A percentile compares a stretch with the other conserved stretches of the same genome.
These are phyloP conservation scores for Drosophila carrolli DNA, from an alignment of 1,140 invertebrate genomes.

Conservation along the genomic window DNA sequence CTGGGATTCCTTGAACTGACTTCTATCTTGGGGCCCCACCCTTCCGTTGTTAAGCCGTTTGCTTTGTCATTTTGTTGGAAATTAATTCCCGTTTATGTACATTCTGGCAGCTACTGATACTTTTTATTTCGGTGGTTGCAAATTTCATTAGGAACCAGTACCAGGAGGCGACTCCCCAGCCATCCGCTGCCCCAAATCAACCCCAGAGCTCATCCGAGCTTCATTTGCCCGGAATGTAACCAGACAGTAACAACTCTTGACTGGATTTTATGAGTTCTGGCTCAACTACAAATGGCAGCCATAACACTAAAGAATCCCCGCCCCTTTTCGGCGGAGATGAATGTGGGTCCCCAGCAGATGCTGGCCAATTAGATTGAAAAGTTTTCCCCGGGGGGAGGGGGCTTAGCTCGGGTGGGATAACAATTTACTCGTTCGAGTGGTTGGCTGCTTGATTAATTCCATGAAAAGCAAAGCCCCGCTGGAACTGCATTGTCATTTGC, in stretches of 20 bases:
- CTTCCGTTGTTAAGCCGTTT: constrained; percentile 62
- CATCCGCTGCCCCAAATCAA: constrained; percentile 6
- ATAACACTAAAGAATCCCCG: constrained; percentile 74
- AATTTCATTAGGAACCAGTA: constrained; percentile 61
- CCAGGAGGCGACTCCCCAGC: neutral
- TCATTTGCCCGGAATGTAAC: constrained; percentile 41
- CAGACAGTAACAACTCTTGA: constrained; percentile 61
- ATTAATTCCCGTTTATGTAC: constrained; percentile 76
- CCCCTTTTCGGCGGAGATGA: constrained; percentile 19
- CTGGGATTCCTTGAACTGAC: constrained; percentile 18
- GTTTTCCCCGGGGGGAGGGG: constrained; percentile 24
- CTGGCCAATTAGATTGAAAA: constrained; percentile 78
- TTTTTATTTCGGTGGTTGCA: constrained; percentile 73
- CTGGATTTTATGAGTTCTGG: constrained; percentile 78
- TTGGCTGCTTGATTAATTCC: constrained; percentile 46
- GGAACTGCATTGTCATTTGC: constrained; percentile 74
- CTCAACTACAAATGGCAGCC: constrained; percentile 72
- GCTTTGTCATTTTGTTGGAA: constrained; percentile 64
- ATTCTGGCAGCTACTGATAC: constrained; percentile 47
- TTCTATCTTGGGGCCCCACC: constrained; percentile 38
- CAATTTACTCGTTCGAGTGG: constrained; percentile 49
- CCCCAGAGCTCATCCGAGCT: constrained; percentile 22
- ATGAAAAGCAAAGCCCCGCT: constrained; percentile 8
- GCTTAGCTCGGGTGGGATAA: constrained; percentile 19
- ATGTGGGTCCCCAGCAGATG: constrained; percentile 33